A percentile compares a stretch with the other conserved stretches of the same genome.
phyloP scores from a whole-genome alignment of 2,797 vertebrate species.

The Thalassophryne amazonica region DNA sequence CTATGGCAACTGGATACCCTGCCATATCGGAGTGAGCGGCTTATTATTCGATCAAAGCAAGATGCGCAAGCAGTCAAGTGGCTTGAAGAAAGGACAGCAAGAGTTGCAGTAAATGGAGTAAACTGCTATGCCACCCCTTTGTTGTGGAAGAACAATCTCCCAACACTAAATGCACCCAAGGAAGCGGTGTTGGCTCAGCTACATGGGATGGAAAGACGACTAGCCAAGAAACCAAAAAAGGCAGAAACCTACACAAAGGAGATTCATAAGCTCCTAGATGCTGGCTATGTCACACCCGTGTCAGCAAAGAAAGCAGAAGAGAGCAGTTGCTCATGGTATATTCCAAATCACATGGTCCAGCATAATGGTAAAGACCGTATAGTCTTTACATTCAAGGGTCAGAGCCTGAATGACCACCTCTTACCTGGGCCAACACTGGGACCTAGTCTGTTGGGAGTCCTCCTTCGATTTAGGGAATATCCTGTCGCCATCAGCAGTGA shows the following conservation, averaged over 20 bases:
- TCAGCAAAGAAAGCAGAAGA: not conserved
- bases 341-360: conserved; percentile 1
- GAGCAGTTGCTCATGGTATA: not conserved
- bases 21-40: not conserved
- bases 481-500: too few species aligned
- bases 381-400: not conserved
- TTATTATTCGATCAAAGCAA: not conserved
- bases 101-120: not conserved
- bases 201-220: conserved; percentile 3
- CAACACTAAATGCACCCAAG: not conserved
- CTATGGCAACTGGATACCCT: conserved; percentile 5
- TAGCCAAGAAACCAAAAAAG: not conserved
- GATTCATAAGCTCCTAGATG: conserved; percentile 1
- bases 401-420: not conserved
- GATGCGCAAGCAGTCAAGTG: not conserved
- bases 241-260: not conserved
- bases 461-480: too few species aligned
- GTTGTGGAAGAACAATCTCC: not conserved
- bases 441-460: too few species aligned
- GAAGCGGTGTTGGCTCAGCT: conserved; percentile 6
- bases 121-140: conserved; percentile 3
- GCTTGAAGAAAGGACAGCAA: conserved; percentile 8
- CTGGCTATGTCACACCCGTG: conserved; percentile 1
- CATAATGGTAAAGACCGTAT: conserved; percentile 8
- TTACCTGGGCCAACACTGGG: too few species aligned